These are phyloP conservation scores for Columbina picui DNA, from an alignment of 2,113 vertebrate species.

Conservation along the genomic window DNA sequence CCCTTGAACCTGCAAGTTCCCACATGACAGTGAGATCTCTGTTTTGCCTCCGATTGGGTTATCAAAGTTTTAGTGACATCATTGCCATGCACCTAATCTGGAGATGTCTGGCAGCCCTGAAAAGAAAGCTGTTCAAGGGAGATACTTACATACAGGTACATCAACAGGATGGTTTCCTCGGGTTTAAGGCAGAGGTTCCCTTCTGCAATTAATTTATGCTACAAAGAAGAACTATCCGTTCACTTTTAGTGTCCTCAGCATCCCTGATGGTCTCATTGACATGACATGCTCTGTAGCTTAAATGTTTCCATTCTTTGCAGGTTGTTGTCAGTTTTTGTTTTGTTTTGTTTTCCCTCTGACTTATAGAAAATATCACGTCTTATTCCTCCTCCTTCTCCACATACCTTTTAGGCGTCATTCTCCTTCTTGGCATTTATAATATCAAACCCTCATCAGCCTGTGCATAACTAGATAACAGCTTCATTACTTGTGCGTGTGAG, in stretches of 20 bases:
- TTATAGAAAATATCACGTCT: neutral
- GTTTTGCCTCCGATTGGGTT: neutral
- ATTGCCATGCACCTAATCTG: neutral
- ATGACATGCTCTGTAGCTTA: neutral
- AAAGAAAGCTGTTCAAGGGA: neutral
- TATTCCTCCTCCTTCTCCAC: neutral
- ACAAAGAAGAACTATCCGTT: neutral
- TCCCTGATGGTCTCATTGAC: neutral
- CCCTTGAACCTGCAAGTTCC: neutral
- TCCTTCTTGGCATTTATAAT: neutral
- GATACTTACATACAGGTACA: neutral
- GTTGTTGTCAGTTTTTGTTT: neutral
- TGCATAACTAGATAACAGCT: neutral
- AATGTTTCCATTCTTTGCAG: neutral
- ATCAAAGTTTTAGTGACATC: neutral
- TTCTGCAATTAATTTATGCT: neutral
- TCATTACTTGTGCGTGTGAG: neutral
- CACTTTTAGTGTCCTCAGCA: neutral
- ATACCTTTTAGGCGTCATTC: neutral
- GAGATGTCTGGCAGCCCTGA: neutral
- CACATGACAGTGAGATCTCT: neutral
- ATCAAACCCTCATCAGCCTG: neutral
- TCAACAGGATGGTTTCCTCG: neutral
- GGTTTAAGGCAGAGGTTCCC: neutral
- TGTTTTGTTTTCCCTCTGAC: neutral